Evolutionary conservation across 2,797 vertebrate species (phyloP).

Genomic region (Phoebastria nigripes): DNA sequence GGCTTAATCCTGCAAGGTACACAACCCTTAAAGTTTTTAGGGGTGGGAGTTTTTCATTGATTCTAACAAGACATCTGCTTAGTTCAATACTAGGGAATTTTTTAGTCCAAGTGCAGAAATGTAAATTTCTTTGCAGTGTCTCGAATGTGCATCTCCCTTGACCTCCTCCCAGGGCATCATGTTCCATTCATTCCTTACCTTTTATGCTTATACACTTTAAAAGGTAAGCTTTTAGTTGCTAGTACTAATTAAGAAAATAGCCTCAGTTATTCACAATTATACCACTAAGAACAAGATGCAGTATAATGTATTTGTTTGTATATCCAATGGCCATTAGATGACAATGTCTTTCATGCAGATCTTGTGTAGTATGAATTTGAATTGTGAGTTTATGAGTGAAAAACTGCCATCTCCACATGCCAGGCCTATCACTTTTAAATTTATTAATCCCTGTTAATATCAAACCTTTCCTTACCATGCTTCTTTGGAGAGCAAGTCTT

Average conservation of each 20-base stretch:
- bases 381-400: background rate
- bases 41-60: background rate
- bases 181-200: background rate
- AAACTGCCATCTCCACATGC: fast-evolving
- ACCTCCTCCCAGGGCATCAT: background rate
- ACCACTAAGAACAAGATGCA: background rate
- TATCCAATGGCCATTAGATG: background rate
- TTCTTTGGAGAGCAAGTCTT: too few species aligned
- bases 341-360: background rate
- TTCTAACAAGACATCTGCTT: background rate
- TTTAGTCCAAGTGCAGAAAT: background rate
- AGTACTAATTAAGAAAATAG: background rate
- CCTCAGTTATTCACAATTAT: background rate
- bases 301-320: background rate
- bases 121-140: background rate
- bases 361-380: background rate
- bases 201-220: background rate
- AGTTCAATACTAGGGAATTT: background rate
- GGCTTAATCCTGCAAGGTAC: background rate
- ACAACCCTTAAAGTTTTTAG: background rate
- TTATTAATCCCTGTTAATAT: background rate
- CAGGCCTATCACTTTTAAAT: background rate
- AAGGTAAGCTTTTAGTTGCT: background rate
- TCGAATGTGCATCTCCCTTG: background rate
- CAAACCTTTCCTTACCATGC: background rate